Base-by-base conservation (phyloP, 2,797 vertebrate genomes). In the Acrossocheilus fasciatus region DNA sequence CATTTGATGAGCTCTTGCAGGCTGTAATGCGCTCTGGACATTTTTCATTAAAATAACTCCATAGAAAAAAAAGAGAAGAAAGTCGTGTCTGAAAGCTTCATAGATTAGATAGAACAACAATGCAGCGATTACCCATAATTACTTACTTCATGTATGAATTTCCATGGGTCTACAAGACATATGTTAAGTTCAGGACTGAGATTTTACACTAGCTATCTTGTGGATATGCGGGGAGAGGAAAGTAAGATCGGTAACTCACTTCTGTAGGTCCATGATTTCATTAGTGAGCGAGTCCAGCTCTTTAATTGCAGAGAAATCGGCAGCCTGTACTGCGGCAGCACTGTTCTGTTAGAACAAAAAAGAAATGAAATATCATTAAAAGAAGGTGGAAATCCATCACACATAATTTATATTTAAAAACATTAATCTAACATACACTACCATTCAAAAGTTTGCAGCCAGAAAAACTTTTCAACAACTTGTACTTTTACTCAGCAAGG, bases 281-380 rank as follows among this genome's bases (percentile, higher is more conserved):
- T 99, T 99, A 94, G 96, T 98, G 92, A 99, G 96, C 0, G 97
- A 97, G 93, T 99, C 98, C 90, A 99, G 95, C 89, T 99, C 98
- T 92, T 99, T 99, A 95, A 99, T 99, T 90, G 98, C 98, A 89
- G 98, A 98, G 93, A 99, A 99, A 94, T 99, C 98, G 80, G 98
- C 97, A 83, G 96, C 94, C 89, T 96, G 94, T 94, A 96, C 95
- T 76, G 36, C 94, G 69, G 91, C 93, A 89, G 93, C 74, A 83
- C 94, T 93, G 92, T 89, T 96, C 98, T 99, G 95, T 89, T 95
- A 74, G 30, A 30, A 80, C 14, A 7, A 43, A 23, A 14, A 50
- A 30, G 6, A 7, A 68, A 68, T 17, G 0, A 36, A 68, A 68
- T 4, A 17, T 68, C 30, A 68, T 18, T 18, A 68, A 68, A 34